Evolutionary conservation across 2,797 vertebrate genomes (phyloP).

Genomic region (Mormyrus hasselquistii): DNA sequence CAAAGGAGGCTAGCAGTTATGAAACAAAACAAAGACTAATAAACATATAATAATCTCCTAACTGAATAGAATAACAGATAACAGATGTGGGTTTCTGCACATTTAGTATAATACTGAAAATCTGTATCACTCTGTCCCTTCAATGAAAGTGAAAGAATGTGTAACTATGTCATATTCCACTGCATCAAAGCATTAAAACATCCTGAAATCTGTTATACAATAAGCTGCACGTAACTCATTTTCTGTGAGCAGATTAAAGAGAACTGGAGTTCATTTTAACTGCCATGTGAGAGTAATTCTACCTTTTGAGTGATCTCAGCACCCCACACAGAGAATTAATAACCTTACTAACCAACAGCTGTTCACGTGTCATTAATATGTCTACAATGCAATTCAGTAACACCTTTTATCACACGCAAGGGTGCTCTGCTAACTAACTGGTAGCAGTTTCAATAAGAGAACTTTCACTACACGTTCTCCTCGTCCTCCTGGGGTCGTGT

Average conservation of each 20-base stretch:
- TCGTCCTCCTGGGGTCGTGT: not conserved
- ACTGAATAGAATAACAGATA: not conserved
- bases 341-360: not conserved
- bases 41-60: not conserved
- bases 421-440: not conserved
- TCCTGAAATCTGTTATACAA: not conserved
- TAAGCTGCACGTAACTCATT: not conserved
- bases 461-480: not conserved
- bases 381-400: not conserved
- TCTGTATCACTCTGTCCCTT: not conserved
- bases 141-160: not conserved
- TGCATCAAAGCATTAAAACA: not conserved
- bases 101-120: not conserved
- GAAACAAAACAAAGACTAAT: not conserved
- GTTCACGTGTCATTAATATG: not conserved
- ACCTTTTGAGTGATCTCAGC: constrained; percentile 33
- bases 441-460: constrained; percentile 19
- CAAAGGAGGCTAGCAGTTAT: not conserved
- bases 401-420: not conserved
- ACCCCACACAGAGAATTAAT: constrained; percentile 12
- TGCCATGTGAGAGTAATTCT: constrained; percentile 36
- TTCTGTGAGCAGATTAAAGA: not conserved
- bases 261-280: constrained; percentile 39
- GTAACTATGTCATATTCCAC: not conserved
- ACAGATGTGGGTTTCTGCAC: not conserved